phyloP scores from a whole-genome alignment of 2,888 invertebrate species.

The Ochropacha duplaris region DNA sequence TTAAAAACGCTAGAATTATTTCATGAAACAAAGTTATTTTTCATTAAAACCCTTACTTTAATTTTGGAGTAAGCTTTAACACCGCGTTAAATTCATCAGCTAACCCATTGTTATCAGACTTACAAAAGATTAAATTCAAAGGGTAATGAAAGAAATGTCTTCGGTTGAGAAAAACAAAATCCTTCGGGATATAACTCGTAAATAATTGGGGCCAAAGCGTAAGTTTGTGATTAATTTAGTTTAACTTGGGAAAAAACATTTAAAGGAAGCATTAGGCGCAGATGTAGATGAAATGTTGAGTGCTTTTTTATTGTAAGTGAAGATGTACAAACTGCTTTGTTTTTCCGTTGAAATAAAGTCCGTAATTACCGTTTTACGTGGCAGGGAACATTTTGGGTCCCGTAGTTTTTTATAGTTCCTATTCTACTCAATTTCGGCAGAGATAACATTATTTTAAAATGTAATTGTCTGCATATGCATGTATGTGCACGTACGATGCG shows the following conservation, averaged over 20 bases:
- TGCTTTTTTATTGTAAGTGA: background rate
- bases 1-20: background rate
- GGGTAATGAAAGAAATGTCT: slow-evolving; percentile 22
- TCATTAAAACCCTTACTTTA: background rate
- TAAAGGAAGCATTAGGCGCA: background rate
- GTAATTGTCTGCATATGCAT: background rate
- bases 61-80: background rate
- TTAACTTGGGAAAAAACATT: background rate
- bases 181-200: slow-evolving; percentile 24
- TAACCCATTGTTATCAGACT: slow-evolving; percentile 13
- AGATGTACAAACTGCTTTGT: background rate
- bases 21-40: background rate
- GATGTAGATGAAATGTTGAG: background rate
- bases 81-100: slow-evolving; percentile 25
- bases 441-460: too few species aligned
- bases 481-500: background rate
- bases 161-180: slow-evolving; percentile 18
- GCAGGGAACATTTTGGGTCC: background rate
- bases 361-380: background rate
- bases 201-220: slow-evolving; percentile 16
- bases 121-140: slow-evolving; percentile 33
- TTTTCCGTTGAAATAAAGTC: background rate
- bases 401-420: too few species aligned
- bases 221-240: slow-evolving; percentile 1
- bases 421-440: too few species aligned